Evolutionary conservation across 2,113 vertebrate genomes (phyloP).

Genomic region (Hiodon alosoides): DNA sequence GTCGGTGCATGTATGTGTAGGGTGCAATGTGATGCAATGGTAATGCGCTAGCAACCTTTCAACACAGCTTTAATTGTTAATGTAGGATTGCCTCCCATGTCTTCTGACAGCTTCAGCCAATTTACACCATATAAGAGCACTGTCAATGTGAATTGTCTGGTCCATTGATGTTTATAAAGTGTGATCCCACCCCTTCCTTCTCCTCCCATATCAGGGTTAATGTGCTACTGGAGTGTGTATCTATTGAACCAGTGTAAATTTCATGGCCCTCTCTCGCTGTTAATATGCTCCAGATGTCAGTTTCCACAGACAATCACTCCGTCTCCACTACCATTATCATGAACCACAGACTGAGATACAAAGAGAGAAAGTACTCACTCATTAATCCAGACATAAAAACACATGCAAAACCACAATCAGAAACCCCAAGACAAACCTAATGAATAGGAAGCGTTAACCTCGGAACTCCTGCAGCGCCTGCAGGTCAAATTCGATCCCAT

Average conservation of each 20-base stretch:
- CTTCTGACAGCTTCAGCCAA: background rate
- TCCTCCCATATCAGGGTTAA: background rate
- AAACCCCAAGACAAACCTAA: background rate
- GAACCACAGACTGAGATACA: slow-evolving; percentile 1
- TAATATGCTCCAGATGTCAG: slow-evolving; percentile 56
- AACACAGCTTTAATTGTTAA: too few species aligned
- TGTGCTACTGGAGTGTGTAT: background rate
- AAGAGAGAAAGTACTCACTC: background rate
- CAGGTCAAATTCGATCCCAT: background rate
- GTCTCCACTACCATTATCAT: background rate
- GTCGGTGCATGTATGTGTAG: background rate
- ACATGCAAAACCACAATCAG: background rate
- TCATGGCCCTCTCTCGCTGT: slow-evolving; percentile 36
- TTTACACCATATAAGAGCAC: background rate
- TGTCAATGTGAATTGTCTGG: background rate
- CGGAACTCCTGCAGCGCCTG: background rate
- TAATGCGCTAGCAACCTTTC: too few species aligned
- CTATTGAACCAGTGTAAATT: background rate
- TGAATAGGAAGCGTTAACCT: background rate
- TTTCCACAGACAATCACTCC: slow-evolving; percentile 38
- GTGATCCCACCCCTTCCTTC: background rate
- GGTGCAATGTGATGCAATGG: slow-evolving; percentile 1
- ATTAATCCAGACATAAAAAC: background rate
- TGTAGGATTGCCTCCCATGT: too few species aligned
- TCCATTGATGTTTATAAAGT: background rate